Conservation (phyloP, 2,888 invertebrate genomes). For the Rhopalosiphum nymphaeae region DNA sequence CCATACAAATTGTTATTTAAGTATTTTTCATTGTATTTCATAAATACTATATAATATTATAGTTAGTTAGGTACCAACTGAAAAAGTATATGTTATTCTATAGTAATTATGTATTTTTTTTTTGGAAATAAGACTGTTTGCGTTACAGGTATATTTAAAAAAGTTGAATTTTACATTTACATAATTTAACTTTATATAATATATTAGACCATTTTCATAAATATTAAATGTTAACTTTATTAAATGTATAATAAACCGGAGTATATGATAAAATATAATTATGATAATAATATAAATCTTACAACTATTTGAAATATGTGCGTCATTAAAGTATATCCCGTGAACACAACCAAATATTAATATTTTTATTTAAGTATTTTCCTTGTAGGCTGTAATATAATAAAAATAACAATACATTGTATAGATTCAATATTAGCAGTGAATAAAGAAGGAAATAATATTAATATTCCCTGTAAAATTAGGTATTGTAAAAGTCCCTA, state of each 20-base stretch:
- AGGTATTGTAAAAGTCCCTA: too few species aligned
- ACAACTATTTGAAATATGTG: background rate
- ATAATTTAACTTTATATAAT: background rate
- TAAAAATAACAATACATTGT: background rate
- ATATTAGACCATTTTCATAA: background rate
- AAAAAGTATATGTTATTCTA: background rate
- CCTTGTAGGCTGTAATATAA: background rate
- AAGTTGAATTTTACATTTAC: background rate
- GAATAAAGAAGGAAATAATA: background rate
- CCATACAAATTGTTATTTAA: conserved; percentile 44
- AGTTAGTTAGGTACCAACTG: background rate
- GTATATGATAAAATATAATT: too few species aligned
- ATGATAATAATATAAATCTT: background rate
- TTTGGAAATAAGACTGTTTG: background rate
- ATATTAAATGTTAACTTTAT: background rate
- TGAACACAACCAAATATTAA: background rate
- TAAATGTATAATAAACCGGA: background rate
- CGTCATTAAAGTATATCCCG: background rate
- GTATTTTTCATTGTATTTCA: background rate
- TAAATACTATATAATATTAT: background rate
- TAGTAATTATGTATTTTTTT: background rate
- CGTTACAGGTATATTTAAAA: background rate
- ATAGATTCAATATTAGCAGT: background rate
- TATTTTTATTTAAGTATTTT: background rate
- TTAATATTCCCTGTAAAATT: background rate